These are phyloP conservation scores for Verasper variegatus DNA, from an alignment of 2,113 vertebrate species.

Conservation along the genomic window DNA sequence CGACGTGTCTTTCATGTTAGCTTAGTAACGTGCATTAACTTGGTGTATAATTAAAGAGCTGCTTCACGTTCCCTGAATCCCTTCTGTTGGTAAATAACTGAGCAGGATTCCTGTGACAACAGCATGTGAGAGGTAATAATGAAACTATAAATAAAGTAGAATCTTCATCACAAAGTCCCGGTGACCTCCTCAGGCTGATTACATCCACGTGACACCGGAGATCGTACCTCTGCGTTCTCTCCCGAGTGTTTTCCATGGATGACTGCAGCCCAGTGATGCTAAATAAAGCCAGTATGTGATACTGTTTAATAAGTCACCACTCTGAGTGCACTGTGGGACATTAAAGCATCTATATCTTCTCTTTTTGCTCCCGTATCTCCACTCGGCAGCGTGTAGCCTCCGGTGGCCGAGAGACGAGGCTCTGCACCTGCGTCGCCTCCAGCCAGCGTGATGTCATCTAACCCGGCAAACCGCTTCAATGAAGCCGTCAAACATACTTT, in stretches of 20 bases:
- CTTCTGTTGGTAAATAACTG: neutral
- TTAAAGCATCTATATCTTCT: neutral
- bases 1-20: neutral
- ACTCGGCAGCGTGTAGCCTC: no score
- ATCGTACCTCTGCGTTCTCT: neutral
- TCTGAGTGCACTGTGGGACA: neutral
- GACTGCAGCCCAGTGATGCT: neutral
- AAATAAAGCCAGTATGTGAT: neutral
- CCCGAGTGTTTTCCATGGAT: neutral
- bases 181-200: conserved; percentile 5
- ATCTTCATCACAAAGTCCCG: neutral
- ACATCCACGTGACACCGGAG: neutral
- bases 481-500: conserved; percentile 44
- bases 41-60: neutral
- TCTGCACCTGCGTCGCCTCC: neutral
- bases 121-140: neutral
- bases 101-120: neutral
- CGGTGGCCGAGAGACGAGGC: neutral
- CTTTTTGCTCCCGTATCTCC: no score
- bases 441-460: conserved; percentile 8
- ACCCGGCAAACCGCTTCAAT: conserved; percentile 42
- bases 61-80: neutral
- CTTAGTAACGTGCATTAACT: neutral
- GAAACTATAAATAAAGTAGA: neutral
- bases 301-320: neutral